Evolutionary conservation across 2,797 vertebrate genomes (phyloP), one percentile per base, ranked within the genome.

Genomic region (Channa striata): DNA sequence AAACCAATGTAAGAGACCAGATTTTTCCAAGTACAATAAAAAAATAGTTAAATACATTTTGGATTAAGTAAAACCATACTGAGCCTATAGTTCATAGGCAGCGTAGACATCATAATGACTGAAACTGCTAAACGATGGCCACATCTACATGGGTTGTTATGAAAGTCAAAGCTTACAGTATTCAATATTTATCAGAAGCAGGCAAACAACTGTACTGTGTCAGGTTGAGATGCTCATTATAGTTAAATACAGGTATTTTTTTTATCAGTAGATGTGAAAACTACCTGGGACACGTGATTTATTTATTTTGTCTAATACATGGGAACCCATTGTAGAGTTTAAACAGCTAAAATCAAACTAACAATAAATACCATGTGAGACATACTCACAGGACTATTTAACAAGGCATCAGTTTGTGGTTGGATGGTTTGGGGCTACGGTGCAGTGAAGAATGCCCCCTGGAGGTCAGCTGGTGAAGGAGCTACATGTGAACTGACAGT

Each of bases 401-500:
- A 82, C 52, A 72, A 50, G 40, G 57, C 84, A 71, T 83, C 74
- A 74, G 68, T 81, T 74, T 87, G 69, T 78, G 86, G 81, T 84
- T 89, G 90, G 90, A 82, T 78, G 77, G 67, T 86, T 82, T 78
- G 87, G 83, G 62, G 77, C 49, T 74, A 75, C 82, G 39, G 60
- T 84, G 82, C 84, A 82, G 85, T 81, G 81, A 88, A 90, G 87
- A 63, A 89, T 84, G 92, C 93, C 93, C 92, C 90, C 94, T 94
- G 91, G 91, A 93, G 92, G 92, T 85, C 89, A 86, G 85, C 85
- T 86, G 91, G 77, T 86, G 90, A 89, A 91, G 90, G 78, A 89
- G 82, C 90, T 90, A 90, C 91, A 91, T 92, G 91, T 88, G 86
- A 92, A 93, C 85, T 91, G 89, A 94, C 93, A 93, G 90, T 85